Conservation (phyloP, 2,888 invertebrate genomes). For the Caradrina clavipalpis region DNA sequence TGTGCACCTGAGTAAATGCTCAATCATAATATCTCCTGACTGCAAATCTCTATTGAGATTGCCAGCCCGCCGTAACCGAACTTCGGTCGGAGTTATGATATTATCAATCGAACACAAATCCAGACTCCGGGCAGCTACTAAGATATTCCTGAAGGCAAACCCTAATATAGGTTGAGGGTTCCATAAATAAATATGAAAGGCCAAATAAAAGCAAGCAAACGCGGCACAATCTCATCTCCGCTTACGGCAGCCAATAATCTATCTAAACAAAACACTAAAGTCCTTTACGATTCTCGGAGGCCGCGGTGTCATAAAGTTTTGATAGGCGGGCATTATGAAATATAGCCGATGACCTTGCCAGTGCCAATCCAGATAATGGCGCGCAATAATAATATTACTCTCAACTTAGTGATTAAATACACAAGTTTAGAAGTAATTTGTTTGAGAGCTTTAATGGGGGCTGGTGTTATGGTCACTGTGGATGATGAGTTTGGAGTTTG, state of each 20-base stretch:
- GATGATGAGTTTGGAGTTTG: slow-evolving; percentile 23
- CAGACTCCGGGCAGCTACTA: too few species aligned
- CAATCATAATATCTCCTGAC: too few species aligned
- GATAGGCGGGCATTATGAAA: slow-evolving; percentile 76
- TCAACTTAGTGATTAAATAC: slow-evolving; percentile 62
- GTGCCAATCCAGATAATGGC: slow-evolving; percentile 68
- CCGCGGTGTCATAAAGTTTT: slow-evolving; percentile 78
- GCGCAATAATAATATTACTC: slow-evolving; percentile 65
- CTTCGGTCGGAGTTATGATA: too few species aligned
- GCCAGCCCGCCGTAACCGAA: too few species aligned
- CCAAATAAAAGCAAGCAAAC: slow-evolving; percentile 11
- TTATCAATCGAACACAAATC: too few species aligned
- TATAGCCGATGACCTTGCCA: slow-evolving; percentile 64
- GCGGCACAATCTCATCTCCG: slow-evolving; percentile 19
- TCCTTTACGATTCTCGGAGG: slow-evolving; percentile 77
- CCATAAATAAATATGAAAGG: slow-evolving; percentile 6
- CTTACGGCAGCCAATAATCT: slow-evolving; percentile 59
- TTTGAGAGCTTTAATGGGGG: slow-evolving; percentile 55
- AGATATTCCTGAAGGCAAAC: too few species aligned
- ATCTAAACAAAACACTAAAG: slow-evolving; percentile 75
- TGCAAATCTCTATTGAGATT: too few species aligned
- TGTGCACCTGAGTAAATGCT: too few species aligned
- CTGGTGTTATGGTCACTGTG: slow-evolving; percentile 42
- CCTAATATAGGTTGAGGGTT: background rate
- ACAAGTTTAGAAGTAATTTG: slow-evolving; percentile 63